phyloP scores from a whole-genome alignment of 2,113 vertebrate genomes.

The Saccopteryx leptura region DNA sequence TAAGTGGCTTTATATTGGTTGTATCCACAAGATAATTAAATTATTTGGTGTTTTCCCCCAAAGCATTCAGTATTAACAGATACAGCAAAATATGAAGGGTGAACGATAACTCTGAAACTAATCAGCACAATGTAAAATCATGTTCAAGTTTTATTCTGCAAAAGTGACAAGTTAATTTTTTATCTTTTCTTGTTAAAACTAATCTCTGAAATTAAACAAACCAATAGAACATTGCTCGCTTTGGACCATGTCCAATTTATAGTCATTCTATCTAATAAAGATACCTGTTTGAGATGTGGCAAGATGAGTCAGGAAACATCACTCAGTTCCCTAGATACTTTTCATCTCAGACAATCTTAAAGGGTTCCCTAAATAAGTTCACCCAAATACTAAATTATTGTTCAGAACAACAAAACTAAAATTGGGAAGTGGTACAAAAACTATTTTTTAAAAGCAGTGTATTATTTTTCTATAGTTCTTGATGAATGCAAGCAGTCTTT shows the following conservation, averaged over 20 bases:
- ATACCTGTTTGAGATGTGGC: neutral
- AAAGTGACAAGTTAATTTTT: slow-evolving; percentile 6
- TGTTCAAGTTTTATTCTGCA: neutral
- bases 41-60: neutral
- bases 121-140: neutral
- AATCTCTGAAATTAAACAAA: neutral
- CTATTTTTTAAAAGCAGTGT: neutral
- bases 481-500: neutral
- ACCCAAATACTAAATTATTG: neutral
- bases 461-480: neutral
- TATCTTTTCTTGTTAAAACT: neutral
- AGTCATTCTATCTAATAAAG: neutral
- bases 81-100: neutral
- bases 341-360: neutral
- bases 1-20: neutral
- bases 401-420: neutral
- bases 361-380: neutral
- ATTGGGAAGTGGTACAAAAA: neutral
- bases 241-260: neutral
- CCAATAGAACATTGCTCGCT: neutral
- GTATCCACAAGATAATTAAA: neutral
- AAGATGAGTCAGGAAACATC: neutral
- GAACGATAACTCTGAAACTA: neutral
- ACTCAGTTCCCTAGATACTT: neutral
- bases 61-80: neutral